These are phyloP conservation scores for Esox niger DNA, from an alignment of 2,113 vertebrate species.

Conservation along the genomic window DNA sequence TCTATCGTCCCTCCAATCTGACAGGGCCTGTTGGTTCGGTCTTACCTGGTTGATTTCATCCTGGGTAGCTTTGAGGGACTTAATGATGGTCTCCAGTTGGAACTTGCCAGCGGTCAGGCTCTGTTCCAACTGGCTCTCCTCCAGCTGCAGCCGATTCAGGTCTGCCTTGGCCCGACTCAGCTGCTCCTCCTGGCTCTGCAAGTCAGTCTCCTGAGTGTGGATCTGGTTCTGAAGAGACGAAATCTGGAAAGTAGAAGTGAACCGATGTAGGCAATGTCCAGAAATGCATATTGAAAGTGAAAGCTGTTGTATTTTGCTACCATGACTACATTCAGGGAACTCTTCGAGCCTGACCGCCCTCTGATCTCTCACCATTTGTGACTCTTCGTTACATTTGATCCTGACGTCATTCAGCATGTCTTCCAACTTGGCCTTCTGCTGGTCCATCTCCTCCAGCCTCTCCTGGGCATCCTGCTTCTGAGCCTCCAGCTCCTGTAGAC, in stretches of 20 bases:
- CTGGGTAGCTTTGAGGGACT: slow-evolving; percentile 91
- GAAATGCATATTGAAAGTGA: too few relatives aligned
- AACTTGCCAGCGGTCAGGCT: slow-evolving; percentile 91
- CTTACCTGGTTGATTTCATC: slow-evolving; percentile 97
- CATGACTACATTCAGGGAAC: too few relatives aligned
- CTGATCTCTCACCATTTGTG: slow-evolving; percentile 84
- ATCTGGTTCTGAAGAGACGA: slow-evolving; percentile 91
- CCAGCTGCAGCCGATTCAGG: slow-evolving; percentile 87
- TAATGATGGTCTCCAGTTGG: slow-evolving; percentile 96
- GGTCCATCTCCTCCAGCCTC: slow-evolving; percentile 95
- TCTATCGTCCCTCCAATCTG: background rate
- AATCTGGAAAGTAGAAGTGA: slow-evolving; percentile 72
- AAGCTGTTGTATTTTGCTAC: too few relatives aligned
- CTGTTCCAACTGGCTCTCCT: slow-evolving; percentile 93
- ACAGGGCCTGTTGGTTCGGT: background rate
- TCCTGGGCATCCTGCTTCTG: slow-evolving; percentile 97
- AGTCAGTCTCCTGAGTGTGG: slow-evolving; percentile 90
- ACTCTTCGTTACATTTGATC: slow-evolving; percentile 95
- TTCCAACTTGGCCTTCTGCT: slow-evolving; percentile 93
- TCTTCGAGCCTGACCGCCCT: background rate
- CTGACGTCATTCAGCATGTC: slow-evolving; percentile 92
- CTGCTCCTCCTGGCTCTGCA: slow-evolving; percentile 92
- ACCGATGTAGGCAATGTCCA: background rate
- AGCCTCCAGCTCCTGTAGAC: slow-evolving; percentile 89
- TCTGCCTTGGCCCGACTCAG: slow-evolving; percentile 87